Evolutionary conservation across 2,888 invertebrate genomes (phyloP), one percentile per base, ranked within the genome.

Genomic region (Hirudinaria manillensis): DNA sequence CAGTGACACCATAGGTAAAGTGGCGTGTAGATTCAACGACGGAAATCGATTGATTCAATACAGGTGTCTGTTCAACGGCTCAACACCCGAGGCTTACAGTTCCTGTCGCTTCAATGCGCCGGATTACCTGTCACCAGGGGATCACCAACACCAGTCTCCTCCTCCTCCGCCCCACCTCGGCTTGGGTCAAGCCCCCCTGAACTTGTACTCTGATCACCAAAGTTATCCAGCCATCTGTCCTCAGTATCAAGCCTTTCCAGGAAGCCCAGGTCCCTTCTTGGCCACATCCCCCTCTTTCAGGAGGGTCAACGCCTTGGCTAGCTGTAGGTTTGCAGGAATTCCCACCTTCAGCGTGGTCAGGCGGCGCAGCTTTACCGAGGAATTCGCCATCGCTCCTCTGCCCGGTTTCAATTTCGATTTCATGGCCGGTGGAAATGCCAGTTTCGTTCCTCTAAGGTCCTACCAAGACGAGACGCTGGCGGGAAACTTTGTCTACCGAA

Each of bases 321-420:
- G 73, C 45, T 73, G 73, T 27, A 1, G 73, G 24, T 73, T 73
- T 29, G 32, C 73, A 19, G 73, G 36, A 0, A n/a, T 68, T 34
- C 56, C 73, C 13, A 34, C 73, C 27, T 73, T 73, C 65, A 65
- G 73, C 34, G 73, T 73, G 19, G 73, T 73, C 65, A 73, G 73
- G 61, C 32, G 73, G 36, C 61, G 73, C 21, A 73, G 73, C 32
- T 73, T 73, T 38, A 73, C 73, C 36, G 73, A 73, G 61, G 73
- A 73, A 34, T 53, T 73, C 21, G 73, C 73, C 73, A 73, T 73
- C 2, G 56, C 73, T 21, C 73, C 73, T 0, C 21, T 73, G n/a
- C 29, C 73, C 4, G 36, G 34, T n/a, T 68, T 68, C 36, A 34
- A 34, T 6, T 68, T 68, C 32, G 68, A 68, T n/a, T 68, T 34